Conservation (phyloP, 2,888 invertebrate species). For the Leucophenga maculata region DNA sequence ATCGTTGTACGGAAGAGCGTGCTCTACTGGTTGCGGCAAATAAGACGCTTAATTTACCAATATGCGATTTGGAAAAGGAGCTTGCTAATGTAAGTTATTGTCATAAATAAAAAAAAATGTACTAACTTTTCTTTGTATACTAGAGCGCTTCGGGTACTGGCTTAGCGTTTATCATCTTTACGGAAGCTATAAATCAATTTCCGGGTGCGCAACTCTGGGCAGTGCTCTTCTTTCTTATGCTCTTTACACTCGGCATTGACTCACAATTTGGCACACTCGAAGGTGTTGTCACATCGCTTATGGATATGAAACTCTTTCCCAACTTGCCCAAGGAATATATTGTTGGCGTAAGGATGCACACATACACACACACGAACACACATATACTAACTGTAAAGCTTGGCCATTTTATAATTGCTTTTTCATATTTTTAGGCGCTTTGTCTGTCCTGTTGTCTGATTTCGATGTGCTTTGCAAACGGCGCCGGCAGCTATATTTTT, state of each 20-base stretch:
- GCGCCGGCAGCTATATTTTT: conserved; percentile 94
- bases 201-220: conserved; percentile 97
- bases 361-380: too few species aligned
- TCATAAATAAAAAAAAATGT: conserved; percentile 8
- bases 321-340: conserved; percentile 91
- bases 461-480: conserved; percentile 93
- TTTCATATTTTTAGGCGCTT: conserved; percentile 72
- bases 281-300: conserved; percentile 95
- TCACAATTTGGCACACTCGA: conserved; percentile 97
- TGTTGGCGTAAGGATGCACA: conserved; percentile 80
- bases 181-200: conserved; percentile 98
- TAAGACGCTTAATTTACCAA: conserved; percentile 79
- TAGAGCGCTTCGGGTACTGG: conserved; percentile 98
- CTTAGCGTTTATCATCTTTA: conserved; percentile 96
- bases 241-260: conserved; percentile 95
- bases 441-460: conserved; percentile 87
- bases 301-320: conserved; percentile 95
- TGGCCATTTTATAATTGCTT: background rate
- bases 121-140: conserved; percentile 12
- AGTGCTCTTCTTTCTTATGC: conserved; percentile 95
- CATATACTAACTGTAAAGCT: background rate
- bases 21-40: conserved; percentile 76
- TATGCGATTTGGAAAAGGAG: conserved; percentile 88
- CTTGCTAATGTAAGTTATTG: conserved; percentile 83
- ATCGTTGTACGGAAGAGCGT: conserved; percentile 68